phyloP scores from a whole-genome alignment of 2,113 vertebrate genomes.

The Ibidorhyncha struthersii region DNA sequence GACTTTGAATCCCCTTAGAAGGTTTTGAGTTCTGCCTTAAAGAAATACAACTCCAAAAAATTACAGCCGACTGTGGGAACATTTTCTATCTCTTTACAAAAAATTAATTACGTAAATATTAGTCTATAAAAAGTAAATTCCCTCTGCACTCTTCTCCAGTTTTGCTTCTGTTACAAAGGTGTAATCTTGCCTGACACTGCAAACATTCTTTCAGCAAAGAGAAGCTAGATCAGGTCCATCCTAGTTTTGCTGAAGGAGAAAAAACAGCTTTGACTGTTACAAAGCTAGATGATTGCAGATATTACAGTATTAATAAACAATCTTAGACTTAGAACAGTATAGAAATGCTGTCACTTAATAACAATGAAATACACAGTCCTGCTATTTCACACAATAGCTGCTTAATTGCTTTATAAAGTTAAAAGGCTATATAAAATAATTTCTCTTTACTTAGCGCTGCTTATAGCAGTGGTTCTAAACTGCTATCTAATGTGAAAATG shows the following conservation, averaged over 20 bases:
- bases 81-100: conserved; percentile 24
- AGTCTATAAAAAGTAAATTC: conserved; percentile 36
- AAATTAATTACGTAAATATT: conserved; percentile 46
- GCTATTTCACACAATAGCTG: not conserved
- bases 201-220: not conserved
- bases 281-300: not conserved
- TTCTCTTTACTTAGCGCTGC: not conserved
- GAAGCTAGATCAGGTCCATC: not conserved
- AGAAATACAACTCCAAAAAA: conserved; percentile 59
- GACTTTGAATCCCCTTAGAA: conserved; percentile 61
- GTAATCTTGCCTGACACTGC: not conserved
- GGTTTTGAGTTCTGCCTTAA: conserved; percentile 69
- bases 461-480: not conserved
- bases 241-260: not conserved
- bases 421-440: not conserved
- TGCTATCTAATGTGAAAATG: not conserved
- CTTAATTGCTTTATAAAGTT: not conserved
- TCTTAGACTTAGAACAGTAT: not conserved
- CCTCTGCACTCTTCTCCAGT: not conserved
- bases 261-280: not conserved
- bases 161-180: conserved; percentile 2
- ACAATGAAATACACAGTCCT: not conserved
- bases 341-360: not conserved
- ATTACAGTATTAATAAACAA: not conserved
- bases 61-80: conserved; percentile 42